phyloP scores from a whole-genome alignment of 37 sponge, comb jelly and placozoan species.

The Hormiphora californensis region DNA sequence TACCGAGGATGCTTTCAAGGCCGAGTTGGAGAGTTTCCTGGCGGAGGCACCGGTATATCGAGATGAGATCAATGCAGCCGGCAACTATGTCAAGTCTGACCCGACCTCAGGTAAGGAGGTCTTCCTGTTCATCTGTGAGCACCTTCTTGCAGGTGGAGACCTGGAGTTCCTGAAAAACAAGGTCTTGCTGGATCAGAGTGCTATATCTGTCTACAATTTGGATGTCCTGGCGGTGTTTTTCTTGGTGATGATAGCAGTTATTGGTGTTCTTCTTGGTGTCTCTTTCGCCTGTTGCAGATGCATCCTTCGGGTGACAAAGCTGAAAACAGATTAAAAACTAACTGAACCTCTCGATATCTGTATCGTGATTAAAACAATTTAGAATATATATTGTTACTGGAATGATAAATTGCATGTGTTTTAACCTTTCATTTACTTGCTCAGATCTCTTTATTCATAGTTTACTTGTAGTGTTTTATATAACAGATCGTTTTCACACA shows the following conservation, averaged over 20 bases:
- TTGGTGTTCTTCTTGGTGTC: not conserved
- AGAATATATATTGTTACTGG: too few species aligned
- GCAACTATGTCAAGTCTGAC: not conserved
- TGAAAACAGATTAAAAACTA: not conserved
- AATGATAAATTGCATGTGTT: too few species aligned
- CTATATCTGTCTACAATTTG: not conserved
- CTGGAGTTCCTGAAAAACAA: not conserved
- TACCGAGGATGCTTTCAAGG: not conserved
- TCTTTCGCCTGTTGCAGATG: not conserved
- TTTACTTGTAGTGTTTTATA: too few species aligned
- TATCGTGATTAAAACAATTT: too few species aligned
- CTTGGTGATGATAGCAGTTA: not conserved
- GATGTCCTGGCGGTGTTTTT: not conserved
- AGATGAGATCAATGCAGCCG: not conserved
- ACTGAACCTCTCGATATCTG: too few species aligned
- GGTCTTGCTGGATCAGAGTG: not conserved
- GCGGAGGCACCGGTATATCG: not conserved
- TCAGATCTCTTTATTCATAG: too few species aligned
- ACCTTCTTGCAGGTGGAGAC: not conserved
- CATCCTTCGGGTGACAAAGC: not conserved
- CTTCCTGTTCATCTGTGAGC: not conserved
- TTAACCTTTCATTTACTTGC: too few species aligned
- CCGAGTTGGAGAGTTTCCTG: not conserved
- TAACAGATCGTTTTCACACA: too few species aligned
- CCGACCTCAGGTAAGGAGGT: not conserved